These are phyloP conservation scores for Poecile atricapillus DNA, from an alignment of 2,113 vertebrate genomes.

Conservation along the genomic window DNA sequence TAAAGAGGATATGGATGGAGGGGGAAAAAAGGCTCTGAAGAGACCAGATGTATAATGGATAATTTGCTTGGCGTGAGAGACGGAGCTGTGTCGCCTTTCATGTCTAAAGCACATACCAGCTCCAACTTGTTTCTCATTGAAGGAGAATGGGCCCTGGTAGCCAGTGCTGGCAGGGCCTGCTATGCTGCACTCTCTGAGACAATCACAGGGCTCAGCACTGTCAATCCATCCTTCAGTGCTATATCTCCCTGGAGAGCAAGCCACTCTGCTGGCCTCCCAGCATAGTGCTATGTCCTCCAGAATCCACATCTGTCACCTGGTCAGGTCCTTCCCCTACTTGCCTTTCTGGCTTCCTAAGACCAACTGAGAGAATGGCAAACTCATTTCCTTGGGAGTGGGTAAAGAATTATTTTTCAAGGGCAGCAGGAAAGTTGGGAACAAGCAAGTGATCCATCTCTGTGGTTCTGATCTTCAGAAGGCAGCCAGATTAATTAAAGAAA, in stretches of 20 bases:
- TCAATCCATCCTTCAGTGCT: not conserved
- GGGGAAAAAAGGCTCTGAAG: not conserved
- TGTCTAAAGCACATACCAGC: not conserved
- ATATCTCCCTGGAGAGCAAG: not conserved
- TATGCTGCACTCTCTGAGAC: not conserved
- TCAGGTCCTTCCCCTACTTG: not conserved
- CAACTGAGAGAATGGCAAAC: not conserved
- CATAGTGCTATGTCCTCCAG: not conserved
- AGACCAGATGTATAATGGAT: constrained; percentile 13
- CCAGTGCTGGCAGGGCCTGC: not conserved
- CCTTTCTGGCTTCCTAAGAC: not conserved
- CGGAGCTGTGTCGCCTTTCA: not conserved
- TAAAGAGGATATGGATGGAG: not conserved
- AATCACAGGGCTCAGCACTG: not conserved
- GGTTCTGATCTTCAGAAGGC: not conserved
- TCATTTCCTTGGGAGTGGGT: not conserved
- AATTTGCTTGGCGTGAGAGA: constrained; percentile 9
- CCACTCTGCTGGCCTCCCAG: not conserved
- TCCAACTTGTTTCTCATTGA: not conserved
- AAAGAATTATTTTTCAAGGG: not conserved
- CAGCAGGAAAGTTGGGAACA: not conserved
- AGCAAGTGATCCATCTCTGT: not conserved
- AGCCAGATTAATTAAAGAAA: not conserved
- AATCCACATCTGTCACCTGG: not conserved
- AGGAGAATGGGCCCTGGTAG: not conserved